Percentiles rank a stretch among this genome's conserved stretches.
Evolutionary conservation across 2,113 vertebrate species (phyloP).

Genomic region (Cynocephalus volans): DNA sequence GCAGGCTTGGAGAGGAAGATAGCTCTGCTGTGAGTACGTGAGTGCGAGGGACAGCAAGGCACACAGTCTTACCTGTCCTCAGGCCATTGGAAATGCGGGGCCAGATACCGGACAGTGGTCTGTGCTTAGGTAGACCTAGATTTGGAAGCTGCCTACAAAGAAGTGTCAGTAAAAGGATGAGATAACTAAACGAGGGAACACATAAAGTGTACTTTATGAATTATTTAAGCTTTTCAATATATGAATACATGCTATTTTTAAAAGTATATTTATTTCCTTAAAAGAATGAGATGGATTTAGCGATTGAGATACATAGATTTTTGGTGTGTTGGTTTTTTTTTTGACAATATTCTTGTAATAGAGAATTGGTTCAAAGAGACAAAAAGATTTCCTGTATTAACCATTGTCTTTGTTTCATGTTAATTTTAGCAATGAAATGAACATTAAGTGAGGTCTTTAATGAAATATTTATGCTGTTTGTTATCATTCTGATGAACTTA

Average conservation of each 20-base stretch:
- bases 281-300: conserved; percentile 35
- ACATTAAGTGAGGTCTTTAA: conserved; percentile 70
- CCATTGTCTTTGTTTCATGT: conserved; percentile 62
- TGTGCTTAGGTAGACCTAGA: background rate
- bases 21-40: background rate
- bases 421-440: conserved; percentile 71
- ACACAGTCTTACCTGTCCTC: accelerated
- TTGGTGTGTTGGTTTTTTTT: too few relatives aligned
- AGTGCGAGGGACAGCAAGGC: accelerated
- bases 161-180: background rate
- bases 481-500: conserved; percentile 73
- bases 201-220: background rate
- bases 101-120: background rate
- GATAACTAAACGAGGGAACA: background rate
- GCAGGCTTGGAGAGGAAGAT: background rate
- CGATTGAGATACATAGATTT: background rate
- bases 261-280: conserved; percentile 43
- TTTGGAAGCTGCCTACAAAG: background rate
- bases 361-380: conserved; percentile 26
- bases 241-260: conserved; percentile 27
- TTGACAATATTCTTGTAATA: conserved; percentile 1
- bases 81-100: background rate
- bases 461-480: conserved; percentile 81
- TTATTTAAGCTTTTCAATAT: conserved; percentile 61
- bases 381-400: conserved; percentile 51